A percentile compares a stretch with the other conserved stretches of the same genome.
Evolutionary conservation across 1,140 invertebrate genomes (phyloP).

Genomic region (Cyclargus thomasi): DNA sequence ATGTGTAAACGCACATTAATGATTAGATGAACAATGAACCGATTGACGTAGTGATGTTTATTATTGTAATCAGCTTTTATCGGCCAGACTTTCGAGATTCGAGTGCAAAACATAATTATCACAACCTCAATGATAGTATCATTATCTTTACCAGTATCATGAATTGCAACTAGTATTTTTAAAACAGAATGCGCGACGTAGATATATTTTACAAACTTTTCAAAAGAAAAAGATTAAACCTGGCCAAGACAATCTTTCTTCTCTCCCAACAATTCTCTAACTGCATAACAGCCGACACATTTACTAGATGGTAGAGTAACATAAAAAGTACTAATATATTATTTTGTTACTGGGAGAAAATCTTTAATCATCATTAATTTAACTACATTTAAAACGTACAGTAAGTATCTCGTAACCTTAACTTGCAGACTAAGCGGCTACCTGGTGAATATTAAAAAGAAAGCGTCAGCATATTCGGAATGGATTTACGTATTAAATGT

Average conservation of each 20-base stretch:
- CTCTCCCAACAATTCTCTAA: too few species aligned
- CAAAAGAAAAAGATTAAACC: too few species aligned
- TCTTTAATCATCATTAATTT: too few species aligned
- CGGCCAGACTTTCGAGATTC: neutral
- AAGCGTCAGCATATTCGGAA: neutral
- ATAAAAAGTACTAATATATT: too few species aligned
- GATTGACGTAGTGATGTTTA: neutral
- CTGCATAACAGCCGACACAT: too few species aligned
- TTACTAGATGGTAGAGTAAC: too few species aligned
- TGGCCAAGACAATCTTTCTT: too few species aligned
- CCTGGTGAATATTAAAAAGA: constrained; percentile 12
- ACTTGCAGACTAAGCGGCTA: neutral
- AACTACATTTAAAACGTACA: neutral
- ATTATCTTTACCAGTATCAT: neutral
- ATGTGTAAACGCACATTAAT: neutral
- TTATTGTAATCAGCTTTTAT: constrained; percentile 8
- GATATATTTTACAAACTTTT: too few species aligned
- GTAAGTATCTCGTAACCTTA: neutral
- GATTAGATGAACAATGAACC: neutral
- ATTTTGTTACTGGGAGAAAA: too few species aligned
- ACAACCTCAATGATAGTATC: neutral
- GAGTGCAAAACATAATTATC: constrained; percentile 7
- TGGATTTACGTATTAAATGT: constrained; percentile 14
- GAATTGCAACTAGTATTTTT: too few species aligned
- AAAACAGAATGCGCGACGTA: neutral